Conservation (phyloP, 2,797 vertebrate genomes). For the Hoplostethus atlanticus region DNA sequence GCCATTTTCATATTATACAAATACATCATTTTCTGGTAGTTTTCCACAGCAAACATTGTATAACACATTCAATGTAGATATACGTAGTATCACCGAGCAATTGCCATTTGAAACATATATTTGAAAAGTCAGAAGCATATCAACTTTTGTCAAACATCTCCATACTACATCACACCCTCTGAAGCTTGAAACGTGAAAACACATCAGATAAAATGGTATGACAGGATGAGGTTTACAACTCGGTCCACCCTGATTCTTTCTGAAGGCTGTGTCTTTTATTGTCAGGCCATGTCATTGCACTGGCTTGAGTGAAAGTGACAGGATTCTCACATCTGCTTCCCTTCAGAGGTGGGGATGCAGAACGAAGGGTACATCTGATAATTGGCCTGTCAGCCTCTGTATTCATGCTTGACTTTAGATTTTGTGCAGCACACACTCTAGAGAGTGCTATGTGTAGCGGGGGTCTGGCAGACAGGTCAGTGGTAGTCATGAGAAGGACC, state of each 20-base stretch:
- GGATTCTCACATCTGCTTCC: conserved; percentile 75
- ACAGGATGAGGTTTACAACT: conserved; percentile 62
- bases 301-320: conserved; percentile 71
- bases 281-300: conserved; percentile 60
- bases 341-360: conserved; percentile 71
- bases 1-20: conserved; percentile 5
- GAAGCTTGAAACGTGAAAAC: conserved; percentile 57
- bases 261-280: conserved; percentile 68
- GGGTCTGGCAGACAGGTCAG: conserved; percentile 20
- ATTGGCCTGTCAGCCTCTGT: conserved; percentile 80
- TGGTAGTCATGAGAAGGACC: neutral
- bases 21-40: neutral
- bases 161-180: conserved; percentile 33
- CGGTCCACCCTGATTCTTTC: conserved; percentile 56
- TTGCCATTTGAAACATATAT: conserved; percentile 1
- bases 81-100: neutral
- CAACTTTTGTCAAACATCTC: conserved; percentile 47
- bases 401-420: conserved; percentile 80
- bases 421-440: conserved; percentile 59
- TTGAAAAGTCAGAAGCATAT: conserved; percentile 15
- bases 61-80: neutral
- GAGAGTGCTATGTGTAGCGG: conserved; percentile 22
- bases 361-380: conserved; percentile 74
- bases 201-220: conserved; percentile 51
- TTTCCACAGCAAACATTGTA: conserved; percentile 24